Base-by-base conservation (phyloP, 1,140 invertebrate species). In the Pseudomyrmex pallidus region DNA sequence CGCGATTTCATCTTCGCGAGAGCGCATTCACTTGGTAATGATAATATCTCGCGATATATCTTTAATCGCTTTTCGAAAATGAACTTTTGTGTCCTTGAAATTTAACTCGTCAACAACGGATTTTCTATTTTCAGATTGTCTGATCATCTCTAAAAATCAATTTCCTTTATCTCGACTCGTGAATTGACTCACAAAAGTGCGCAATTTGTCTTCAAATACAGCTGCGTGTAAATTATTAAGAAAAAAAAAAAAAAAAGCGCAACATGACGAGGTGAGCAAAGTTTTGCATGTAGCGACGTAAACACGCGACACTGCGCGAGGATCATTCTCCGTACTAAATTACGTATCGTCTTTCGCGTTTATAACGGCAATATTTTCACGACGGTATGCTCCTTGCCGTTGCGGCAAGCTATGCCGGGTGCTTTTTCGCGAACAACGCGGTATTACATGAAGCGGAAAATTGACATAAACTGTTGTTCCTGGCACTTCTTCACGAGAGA, bases 391-490 rank as follows among this genome's bases (percentile, higher is more conserved):
- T 59, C 15, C 22, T 46, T 64, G 46, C 22, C 13, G 35, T 15
- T 7, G 25, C 48, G 52, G 25, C 68, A 20, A 54, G 63, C 50
- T 46, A 22, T 13, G 57, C 25, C 54, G 46, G 63, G 20, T 59
- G 66, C 76, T 80, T 59, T 80, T 56, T 80, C 66, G n/a, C 66
- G 76, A 70, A 80, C 54, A 80, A 44, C 17, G 66, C 66, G 76
- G 12, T 44, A 35, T 46, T 74, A 82, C 48, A 54, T 63, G 80
- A 82, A 82, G 80, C 70, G 70, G 80, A 82, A 82, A 82, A 82
- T 82, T 82, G 80, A 82, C 80, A 63, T 82, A 82, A 82, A 82
- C 80, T 82, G 80, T 82, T 82, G 80, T 72, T 82, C 72, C 61
- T 56, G 59, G 68, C 80, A 63, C 80, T 82, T 63, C 70, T 82